These are phyloP conservation scores for Crioceris asparagi DNA, from an alignment of 2,888 invertebrate species.

Conservation along the genomic window DNA sequence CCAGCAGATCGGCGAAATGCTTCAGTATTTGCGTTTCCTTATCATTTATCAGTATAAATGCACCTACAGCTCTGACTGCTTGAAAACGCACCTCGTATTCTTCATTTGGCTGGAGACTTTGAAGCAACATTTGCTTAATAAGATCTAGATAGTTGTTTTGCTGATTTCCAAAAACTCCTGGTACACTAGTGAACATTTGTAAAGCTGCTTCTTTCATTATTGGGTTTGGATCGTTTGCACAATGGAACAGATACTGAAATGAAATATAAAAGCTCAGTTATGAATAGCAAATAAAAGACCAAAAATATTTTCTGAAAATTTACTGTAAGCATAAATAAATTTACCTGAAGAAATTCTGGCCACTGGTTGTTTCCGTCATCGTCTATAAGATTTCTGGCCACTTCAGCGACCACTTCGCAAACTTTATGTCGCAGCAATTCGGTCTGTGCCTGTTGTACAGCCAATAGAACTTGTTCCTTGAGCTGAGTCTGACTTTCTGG, in stretches of 20 bases:
- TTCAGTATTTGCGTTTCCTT: constrained; percentile 85
- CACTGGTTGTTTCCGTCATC: constrained; percentile 93
- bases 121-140: constrained; percentile 90
- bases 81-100: constrained; percentile 67
- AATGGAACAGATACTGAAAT: constrained; percentile 75
- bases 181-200: constrained; percentile 89
- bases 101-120: constrained; percentile 58
- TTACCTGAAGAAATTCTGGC: constrained; percentile 81
- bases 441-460: constrained; percentile 73
- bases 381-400: constrained; percentile 87
- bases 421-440: constrained; percentile 78
- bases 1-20: constrained; percentile 77
- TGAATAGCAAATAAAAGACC: neutral
- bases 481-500: constrained; percentile 75
- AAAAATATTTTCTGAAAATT: neutral
- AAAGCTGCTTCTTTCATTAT: constrained; percentile 87
- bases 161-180: constrained; percentile 94
- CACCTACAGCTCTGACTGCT: constrained; percentile 72
- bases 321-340: constrained; percentile 3
- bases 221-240: constrained; percentile 73
- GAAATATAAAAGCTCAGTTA: neutral
- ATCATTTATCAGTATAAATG: constrained; percentile 87
- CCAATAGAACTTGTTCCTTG: constrained; percentile 74
- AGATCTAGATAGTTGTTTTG: constrained; percentile 83
- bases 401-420: constrained; percentile 93